phyloP scores from a whole-genome alignment of 2,797 vertebrate species.

The Yasuhikotakia modesta region DNA sequence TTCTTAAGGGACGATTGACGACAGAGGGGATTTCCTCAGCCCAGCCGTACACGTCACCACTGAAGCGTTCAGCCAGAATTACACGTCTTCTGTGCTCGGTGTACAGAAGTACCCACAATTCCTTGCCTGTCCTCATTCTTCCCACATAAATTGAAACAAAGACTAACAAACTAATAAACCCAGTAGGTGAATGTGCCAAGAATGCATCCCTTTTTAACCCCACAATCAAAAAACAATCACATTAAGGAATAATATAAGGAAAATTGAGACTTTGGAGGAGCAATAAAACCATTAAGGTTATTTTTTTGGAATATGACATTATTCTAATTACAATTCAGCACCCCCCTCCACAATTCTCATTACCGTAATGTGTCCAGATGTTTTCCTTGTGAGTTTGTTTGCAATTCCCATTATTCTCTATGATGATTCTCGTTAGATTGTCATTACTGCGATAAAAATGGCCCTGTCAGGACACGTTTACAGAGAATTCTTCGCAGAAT shows the following conservation, averaged over 20 bases:
- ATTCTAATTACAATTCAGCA: neutral
- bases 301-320: neutral
- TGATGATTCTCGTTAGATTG: neutral
- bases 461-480: neutral
- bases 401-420: neutral
- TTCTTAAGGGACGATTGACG: no score
- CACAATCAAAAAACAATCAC: neutral
- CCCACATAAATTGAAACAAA: neutral
- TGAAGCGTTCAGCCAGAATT: constrained; percentile 75
- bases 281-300: neutral
- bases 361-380: constrained; percentile 6
- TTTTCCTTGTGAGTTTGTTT: neutral
- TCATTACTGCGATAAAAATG: neutral
- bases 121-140: neutral
- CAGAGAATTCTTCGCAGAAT: neutral
- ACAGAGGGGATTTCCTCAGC: constrained; percentile 77
- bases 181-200: neutral
- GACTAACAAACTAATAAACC: neutral
- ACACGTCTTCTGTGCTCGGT: constrained; percentile 60
- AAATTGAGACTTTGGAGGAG: neutral
- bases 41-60: constrained; percentile 73
- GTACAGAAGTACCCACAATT: constrained; percentile 17
- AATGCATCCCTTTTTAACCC: neutral
- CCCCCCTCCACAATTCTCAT: neutral
- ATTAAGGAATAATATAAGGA: neutral